Evolutionary conservation across 2,888 invertebrate genomes (phyloP).

Genomic region (Cosmorhoe ocellata): DNA sequence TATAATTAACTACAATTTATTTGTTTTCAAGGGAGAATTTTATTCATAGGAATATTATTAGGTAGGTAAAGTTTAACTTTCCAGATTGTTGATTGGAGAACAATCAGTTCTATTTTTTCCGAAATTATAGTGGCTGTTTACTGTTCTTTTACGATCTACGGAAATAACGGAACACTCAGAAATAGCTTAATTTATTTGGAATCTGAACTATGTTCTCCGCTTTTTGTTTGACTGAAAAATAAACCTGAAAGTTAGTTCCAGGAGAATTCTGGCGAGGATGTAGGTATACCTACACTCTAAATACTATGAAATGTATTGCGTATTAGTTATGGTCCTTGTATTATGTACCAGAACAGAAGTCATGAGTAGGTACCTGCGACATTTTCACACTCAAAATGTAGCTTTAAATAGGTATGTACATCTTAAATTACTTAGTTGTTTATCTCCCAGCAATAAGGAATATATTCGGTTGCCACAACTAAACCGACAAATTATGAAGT

Average conservation of each 20-base stretch:
- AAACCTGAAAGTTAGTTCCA: not conserved
- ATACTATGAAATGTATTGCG: too few species aligned
- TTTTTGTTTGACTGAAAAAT: not conserved
- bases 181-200: slow-evolving; percentile 16
- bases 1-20: slow-evolving; percentile 43
- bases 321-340: too few species aligned
- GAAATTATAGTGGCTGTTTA: slow-evolving; percentile 16
- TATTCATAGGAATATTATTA: slow-evolving; percentile 17
- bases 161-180: slow-evolving; percentile 15
- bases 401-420: too few species aligned
- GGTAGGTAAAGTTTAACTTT: not conserved
- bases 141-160: slow-evolving; percentile 17
- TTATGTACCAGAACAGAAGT: too few species aligned
- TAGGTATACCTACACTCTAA: too few species aligned
- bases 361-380: too few species aligned
- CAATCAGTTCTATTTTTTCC: slow-evolving; percentile 12
- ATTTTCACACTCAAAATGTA: too few species aligned
- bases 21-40: slow-evolving; percentile 26
- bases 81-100: slow-evolving; percentile 7
- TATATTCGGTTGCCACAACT: not conserved
- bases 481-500: slow-evolving; percentile 2
- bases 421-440: not conserved
- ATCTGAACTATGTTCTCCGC: not conserved
- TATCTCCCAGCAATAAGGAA: not conserved
- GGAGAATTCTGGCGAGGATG: too few species aligned